Evolutionary conservation across 2,797 vertebrate genomes (phyloP).

Genomic region (Sebastolobus altivelis): DNA sequence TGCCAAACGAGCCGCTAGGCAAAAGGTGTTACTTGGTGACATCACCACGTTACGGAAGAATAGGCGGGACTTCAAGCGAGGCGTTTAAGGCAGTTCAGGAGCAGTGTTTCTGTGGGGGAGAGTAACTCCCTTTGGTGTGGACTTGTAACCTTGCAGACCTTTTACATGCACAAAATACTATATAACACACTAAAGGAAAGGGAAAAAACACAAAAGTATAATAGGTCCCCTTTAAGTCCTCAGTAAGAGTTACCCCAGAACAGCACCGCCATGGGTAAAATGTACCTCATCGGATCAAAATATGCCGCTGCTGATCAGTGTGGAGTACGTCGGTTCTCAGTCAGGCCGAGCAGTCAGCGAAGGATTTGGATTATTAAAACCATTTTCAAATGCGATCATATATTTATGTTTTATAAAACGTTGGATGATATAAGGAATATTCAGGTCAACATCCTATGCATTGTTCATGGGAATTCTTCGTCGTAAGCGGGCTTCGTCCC

Average conservation of each 20-base stretch:
- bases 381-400: not conserved
- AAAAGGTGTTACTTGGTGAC: too few relatives aligned
- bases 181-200: too few relatives aligned
- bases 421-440: not conserved
- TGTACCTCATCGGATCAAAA: not conserved
- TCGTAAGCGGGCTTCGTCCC: not conserved
- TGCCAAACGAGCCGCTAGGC: too few relatives aligned
- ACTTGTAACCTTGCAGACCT: too few relatives aligned
- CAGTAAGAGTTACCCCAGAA: not conserved
- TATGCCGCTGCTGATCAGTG: not conserved
- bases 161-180: too few relatives aligned
- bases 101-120: too few relatives aligned
- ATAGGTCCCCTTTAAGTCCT: not conserved
- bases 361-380: constrained; percentile 1
- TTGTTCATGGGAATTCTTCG: not conserved
- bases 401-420: not conserved
- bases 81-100: fast-evolving
- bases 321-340: not conserved
- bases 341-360: not conserved
- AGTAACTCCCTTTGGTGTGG: too few relatives aligned
- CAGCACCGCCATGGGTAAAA: not conserved
- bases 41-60: too few relatives aligned
- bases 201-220: too few relatives aligned
- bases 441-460: not conserved
- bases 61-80: too few relatives aligned